phyloP scores from a whole-genome alignment of 2,113 vertebrate species.

The Perognathus longimembris region DNA sequence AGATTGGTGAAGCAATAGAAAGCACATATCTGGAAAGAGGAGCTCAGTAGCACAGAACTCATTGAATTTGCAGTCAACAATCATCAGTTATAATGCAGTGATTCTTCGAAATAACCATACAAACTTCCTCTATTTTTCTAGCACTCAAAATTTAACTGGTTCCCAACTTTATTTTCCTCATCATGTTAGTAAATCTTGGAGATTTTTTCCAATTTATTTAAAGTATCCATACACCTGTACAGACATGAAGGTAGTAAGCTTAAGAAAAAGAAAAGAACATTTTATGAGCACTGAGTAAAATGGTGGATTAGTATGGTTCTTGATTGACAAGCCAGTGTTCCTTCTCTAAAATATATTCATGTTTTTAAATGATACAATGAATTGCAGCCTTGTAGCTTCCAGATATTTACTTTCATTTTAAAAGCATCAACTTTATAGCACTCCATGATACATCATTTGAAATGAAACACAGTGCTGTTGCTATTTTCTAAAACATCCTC shows the following conservation, averaged over 20 bases:
- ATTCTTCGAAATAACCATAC: neutral
- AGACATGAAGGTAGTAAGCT: neutral
- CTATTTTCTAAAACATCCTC: constrained; percentile 49
- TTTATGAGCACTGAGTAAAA: neutral
- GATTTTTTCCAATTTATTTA: neutral
- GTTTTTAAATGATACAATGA: constrained; percentile 1
- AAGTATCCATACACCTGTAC: neutral
- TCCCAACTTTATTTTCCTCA: constrained; percentile 14
- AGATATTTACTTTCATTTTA: constrained; percentile 6
- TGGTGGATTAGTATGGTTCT: neutral
- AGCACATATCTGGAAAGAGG: neutral
- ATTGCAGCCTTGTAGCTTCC: neutral
- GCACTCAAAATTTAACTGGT: constrained; percentile 7
- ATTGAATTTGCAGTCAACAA: neutral
- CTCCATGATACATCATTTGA: neutral
- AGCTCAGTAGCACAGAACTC: neutral
- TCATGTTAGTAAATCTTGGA: constrained; percentile 10
- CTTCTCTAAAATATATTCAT: neutral
- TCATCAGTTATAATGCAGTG: neutral
- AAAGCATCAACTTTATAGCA: neutral
- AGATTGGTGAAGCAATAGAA: neutral
- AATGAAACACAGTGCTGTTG: constrained; percentile 13
- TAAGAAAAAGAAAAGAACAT: neutral
- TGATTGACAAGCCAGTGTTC: neutral
- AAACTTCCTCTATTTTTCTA: neutral